Conservation (phyloP, 2,113 vertebrate genomes). For the Takifugu bimaculatus region DNA sequence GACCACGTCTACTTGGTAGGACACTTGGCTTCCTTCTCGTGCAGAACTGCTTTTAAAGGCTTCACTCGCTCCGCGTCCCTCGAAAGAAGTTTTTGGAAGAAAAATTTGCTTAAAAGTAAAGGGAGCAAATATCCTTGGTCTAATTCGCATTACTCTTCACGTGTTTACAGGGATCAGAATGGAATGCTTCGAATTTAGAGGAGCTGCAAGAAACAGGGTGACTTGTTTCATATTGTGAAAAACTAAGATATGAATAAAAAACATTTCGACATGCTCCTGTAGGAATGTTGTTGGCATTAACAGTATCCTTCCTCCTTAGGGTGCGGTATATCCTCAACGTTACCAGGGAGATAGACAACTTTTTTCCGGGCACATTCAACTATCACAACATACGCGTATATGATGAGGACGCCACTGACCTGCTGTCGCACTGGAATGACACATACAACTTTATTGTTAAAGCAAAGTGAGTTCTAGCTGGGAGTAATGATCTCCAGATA, state of each 20-base stretch:
- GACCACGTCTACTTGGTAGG: constrained; percentile 94
- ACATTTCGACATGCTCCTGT: constrained; percentile 35
- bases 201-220: constrained; percentile 93
- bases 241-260: constrained; percentile 34
- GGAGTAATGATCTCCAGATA: constrained; percentile 7
- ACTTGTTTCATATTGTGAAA: constrained; percentile 63
- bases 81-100: constrained; percentile 26
- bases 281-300: constrained; percentile 45
- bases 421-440: constrained; percentile 96
- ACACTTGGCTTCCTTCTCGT: neutral
- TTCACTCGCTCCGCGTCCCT: neutral
- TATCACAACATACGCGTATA: constrained; percentile 97
- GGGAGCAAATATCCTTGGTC: neutral
- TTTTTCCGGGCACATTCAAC: constrained; percentile 90
- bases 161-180: constrained; percentile 91
- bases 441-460: constrained; percentile 97
- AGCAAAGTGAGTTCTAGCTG: constrained; percentile 83
- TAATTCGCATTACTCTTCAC: constrained; percentile 38
- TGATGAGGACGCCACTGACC: constrained; percentile 91
- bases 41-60: constrained; percentile 4
- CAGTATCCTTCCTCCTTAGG: constrained; percentile 67
- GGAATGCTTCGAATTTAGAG: constrained; percentile 98
- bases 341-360: constrained; percentile 96
- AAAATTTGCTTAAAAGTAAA: neutral
- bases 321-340: constrained; percentile 96